Evolutionary conservation across 2,113 vertebrate genomes (phyloP).

Genomic region (Notechis scutatus): DNA sequence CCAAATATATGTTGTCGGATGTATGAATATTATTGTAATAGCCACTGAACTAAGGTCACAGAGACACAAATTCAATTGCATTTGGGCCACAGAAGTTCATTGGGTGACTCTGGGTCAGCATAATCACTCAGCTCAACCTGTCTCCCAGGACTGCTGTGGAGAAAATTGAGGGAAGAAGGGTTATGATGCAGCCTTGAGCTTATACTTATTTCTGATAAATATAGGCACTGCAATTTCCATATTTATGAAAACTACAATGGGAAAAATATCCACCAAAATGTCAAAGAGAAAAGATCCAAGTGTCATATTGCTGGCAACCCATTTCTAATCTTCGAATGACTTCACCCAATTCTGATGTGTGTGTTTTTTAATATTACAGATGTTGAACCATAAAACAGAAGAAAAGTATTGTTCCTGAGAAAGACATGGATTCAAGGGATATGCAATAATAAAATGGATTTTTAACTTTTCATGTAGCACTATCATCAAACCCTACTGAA

Average conservation of each 20-base stretch:
- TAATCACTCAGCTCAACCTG: neutral
- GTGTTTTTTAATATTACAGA: neutral
- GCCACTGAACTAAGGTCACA: neutral
- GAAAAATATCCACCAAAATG: neutral
- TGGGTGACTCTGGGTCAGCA: neutral
- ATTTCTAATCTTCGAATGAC: neutral
- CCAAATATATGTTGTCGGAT: neutral
- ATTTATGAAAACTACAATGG: neutral
- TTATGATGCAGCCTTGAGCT: neutral
- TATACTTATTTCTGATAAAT: neutral
- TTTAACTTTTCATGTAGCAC: conserved; percentile 5
- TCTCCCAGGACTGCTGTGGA: neutral
- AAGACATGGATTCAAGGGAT: neutral
- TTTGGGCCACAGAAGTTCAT: neutral
- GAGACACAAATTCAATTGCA: neutral
- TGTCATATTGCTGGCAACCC: neutral
- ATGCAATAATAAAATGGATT: conserved; percentile 11
- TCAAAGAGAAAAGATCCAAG: neutral
- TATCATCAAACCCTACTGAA: neutral
- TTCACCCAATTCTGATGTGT: neutral
- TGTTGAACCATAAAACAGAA: neutral
- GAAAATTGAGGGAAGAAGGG: neutral
- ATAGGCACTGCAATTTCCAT: neutral
- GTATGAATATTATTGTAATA: neutral
- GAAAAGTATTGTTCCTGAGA: neutral